phyloP scores from a whole-genome alignment of 1,140 invertebrate genomes.

The Acromyrmex echinatior region DNA sequence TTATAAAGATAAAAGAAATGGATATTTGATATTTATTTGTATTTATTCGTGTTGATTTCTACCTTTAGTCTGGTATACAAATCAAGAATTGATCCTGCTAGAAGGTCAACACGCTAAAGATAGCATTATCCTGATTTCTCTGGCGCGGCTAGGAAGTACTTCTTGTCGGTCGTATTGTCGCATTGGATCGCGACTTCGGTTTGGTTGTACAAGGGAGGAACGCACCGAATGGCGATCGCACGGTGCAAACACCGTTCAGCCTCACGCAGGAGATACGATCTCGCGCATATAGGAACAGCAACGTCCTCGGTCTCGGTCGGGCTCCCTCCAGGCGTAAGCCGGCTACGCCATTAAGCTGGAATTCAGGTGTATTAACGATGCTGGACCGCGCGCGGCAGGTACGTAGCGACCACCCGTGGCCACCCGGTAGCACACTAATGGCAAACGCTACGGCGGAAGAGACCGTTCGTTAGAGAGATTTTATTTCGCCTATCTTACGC shows the following conservation, averaged over 20 bases:
- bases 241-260: conserved; percentile 52
- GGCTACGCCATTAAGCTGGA: conserved; percentile 75
- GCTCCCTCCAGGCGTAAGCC: conserved; percentile 47
- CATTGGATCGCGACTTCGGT: not conserved
- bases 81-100: not conserved
- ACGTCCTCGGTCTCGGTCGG: conserved; percentile 39
- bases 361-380: conserved; percentile 77
- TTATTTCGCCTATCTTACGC: conserved; percentile 73
- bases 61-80: not conserved
- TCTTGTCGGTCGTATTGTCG: not conserved
- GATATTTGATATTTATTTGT: conserved; percentile 3
- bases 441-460: conserved; percentile 46
- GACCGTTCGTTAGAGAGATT: conserved; percentile 73
- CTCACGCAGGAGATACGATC: conserved; percentile 70
- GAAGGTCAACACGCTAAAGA: not conserved
- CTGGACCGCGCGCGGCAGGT: conserved; percentile 48
- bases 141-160: not conserved
- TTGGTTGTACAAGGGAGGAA: conserved; percentile 27
- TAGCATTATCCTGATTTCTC: not conserved
- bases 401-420: conserved; percentile 68
- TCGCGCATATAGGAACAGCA: conserved; percentile 53
- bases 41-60: not conserved
- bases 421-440: conserved; percentile 74
- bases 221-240: not conserved
- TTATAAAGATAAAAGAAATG: not conserved